Evolutionary conservation across 2,113 vertebrate species (phyloP), one percentile per base, ranked within the genome.

Genomic region (Poecilia latipinna): DNA sequence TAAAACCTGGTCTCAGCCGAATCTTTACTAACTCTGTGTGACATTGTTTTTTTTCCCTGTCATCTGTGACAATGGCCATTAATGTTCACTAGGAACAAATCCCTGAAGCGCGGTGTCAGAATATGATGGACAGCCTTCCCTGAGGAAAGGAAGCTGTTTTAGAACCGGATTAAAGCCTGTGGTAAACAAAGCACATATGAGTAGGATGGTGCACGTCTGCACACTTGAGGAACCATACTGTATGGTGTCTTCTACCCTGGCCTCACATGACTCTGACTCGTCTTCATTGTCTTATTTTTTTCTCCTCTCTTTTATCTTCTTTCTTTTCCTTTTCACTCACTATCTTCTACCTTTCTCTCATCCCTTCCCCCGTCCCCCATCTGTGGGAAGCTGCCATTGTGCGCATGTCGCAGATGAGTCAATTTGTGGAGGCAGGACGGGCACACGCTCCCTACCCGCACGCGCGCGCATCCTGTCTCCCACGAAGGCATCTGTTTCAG

Each of bases 341-440:
- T 70, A 75, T 74, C 65, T 65, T 72, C 63, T 70, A 66, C 75
- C 76, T 37, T 79, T 83, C 88, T 88, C 77, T 77, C 61, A 84
- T 89, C 85, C 89, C 88, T 90, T 89, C 91, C 90, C 35, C 35
- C 35, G 35, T 2, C 35, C 35, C 91, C 91, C 91, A 91, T 90
- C 91, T 88, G 90, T 93, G 88, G 89, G 90, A 90, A 88, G 91
- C 89, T 82, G 83, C 83, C 70, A 64, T 86, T 92, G 87, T 93
- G 91, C 92, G 91, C 92, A 93, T 93, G 91, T 91, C 92, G 68
- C 76, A 61, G 79, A 90, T 93, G 92, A 93, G 92, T 93, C 92
- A 93, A 89, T 91, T 88, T 91, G 92, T 92, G 90, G 92, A 92
- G 91, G 90, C 89, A 90, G 91, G 48, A 82, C 76, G 51, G 65